phyloP scores from a whole-genome alignment of 2,888 invertebrate species.

The Apamea anceps region DNA sequence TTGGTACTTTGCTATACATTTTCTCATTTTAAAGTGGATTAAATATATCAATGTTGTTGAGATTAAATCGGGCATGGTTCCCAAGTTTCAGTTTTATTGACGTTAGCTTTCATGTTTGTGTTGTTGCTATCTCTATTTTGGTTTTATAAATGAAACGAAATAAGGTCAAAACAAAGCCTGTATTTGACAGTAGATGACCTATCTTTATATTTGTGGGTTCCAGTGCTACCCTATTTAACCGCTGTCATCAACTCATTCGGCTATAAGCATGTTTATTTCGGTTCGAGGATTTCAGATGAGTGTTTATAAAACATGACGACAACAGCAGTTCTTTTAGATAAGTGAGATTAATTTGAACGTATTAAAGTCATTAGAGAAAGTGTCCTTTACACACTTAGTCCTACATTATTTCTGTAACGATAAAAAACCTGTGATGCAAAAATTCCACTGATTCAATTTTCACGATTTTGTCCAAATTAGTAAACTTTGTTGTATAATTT shows the following conservation, averaged over 20 bases:
- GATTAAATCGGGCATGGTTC: conserved; percentile 7
- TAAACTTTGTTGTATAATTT: conserved; percentile 30
- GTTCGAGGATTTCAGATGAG: conserved; percentile 29
- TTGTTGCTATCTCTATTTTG: conserved; percentile 4
- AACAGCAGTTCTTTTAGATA: conserved; percentile 16
- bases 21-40: conserved; percentile 15
- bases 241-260: conserved; percentile 27
- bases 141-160: conserved; percentile 3
- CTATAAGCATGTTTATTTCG: conserved; percentile 23
- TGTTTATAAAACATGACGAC: conserved; percentile 13
- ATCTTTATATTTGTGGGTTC: conserved; percentile 21
- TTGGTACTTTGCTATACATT: conserved; percentile 8
- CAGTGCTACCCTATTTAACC: conserved; percentile 13
- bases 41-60: not conserved
- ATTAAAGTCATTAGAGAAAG: conserved; percentile 15
- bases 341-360: not conserved
- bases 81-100: conserved; percentile 8
- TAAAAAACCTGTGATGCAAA: not conserved
- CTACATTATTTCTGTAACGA: conserved; percentile 4
- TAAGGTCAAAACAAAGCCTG: conserved; percentile 4
- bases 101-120: conserved; percentile 5
- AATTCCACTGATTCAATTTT: not conserved
- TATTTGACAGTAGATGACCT: conserved; percentile 27
- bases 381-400: not conserved
- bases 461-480: conserved; percentile 20